A percentile compares a stretch with the other conserved stretches of the same genome.
Conservation (phyloP, 2,888 invertebrate species). For the Ceriagrion tenellum region DNA sequence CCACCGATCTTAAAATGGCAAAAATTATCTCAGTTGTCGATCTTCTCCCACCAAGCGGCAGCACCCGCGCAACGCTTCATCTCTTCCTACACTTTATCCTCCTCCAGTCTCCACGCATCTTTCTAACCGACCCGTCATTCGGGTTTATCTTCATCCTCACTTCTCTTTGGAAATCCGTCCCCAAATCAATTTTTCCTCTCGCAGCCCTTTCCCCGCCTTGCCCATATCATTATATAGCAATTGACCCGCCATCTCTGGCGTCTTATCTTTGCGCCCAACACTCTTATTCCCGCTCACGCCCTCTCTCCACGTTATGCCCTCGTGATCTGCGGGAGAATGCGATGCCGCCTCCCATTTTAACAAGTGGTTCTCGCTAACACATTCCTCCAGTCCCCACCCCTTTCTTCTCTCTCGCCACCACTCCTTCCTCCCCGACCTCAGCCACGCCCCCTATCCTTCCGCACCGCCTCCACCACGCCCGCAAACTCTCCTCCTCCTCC, state of each 20-base stretch:
- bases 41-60: too few relatives aligned
- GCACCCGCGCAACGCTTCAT: too few relatives aligned
- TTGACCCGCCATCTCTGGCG: neutral
- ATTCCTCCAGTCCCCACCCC: neutral
- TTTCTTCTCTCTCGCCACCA: neutral
- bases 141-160: too few relatives aligned
- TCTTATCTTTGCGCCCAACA: neutral
- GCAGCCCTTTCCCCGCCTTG: neutral
- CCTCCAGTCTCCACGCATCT: too few relatives aligned
- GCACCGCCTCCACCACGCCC: neutral
- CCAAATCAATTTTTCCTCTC: neutral
- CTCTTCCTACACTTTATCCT: too few relatives aligned
- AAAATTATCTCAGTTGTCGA: too few relatives aligned
- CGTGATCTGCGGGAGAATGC: neutral
- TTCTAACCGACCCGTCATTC: too few relatives aligned
- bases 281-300: neutral
- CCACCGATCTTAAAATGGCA: too few relatives aligned
- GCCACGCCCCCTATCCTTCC: neutral
- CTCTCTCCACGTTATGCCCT: neutral
- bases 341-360: constrained; percentile 17
- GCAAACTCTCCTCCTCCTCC: neutral
- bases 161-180: neutral
- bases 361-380: constrained; percentile 4
- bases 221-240: neutral
- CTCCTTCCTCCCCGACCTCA: neutral